These are phyloP conservation scores for Drosophila imparisetae DNA, from an alignment of 2,888 invertebrate genomes.

Conservation along the genomic window DNA sequence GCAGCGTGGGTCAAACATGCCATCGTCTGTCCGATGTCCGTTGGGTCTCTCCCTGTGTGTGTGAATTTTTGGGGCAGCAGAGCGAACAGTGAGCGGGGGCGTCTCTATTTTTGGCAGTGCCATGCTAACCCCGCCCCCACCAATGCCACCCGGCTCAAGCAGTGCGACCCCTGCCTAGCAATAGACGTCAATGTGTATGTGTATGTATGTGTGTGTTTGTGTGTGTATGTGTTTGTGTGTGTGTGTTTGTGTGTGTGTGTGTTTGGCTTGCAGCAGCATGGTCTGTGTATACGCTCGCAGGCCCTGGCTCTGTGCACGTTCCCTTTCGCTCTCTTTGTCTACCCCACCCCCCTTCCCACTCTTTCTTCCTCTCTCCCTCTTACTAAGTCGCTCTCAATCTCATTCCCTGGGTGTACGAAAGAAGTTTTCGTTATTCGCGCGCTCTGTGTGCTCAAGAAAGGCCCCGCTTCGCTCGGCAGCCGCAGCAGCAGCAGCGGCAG, in stretches of 20 bases:
- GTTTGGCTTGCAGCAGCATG: constrained; percentile 52
- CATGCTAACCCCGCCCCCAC: constrained; percentile 23
- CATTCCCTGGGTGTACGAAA: constrained; percentile 53
- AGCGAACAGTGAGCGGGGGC: constrained; percentile 61
- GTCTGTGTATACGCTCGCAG: constrained; percentile 30
- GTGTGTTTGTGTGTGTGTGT: background rate
- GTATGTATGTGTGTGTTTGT: background rate
- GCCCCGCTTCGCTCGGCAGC: constrained; percentile 77
- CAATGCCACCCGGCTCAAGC: constrained; percentile 35
- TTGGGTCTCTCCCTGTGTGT: constrained; percentile 14
- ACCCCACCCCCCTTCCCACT: constrained; percentile 1
- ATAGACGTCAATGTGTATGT: constrained; percentile 20
- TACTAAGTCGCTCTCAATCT: constrained; percentile 22
- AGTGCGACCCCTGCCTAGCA: constrained; percentile 39
- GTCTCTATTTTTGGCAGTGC: constrained; percentile 75
- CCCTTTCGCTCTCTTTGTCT: constrained; percentile 10
- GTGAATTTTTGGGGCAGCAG: constrained; percentile 29
- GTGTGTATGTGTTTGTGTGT: background rate
- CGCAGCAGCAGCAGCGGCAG: constrained; percentile 34
- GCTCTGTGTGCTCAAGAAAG: constrained; percentile 69
- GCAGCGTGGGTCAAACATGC: constrained; percentile 66
- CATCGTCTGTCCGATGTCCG: constrained; percentile 13
- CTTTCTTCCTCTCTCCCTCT: constrained; percentile 13
- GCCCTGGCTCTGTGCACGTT: constrained; percentile 53
- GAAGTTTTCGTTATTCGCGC: constrained; percentile 78